phyloP scores from a whole-genome alignment of 2,113 vertebrate species.

The Paratilapia polleni region DNA sequence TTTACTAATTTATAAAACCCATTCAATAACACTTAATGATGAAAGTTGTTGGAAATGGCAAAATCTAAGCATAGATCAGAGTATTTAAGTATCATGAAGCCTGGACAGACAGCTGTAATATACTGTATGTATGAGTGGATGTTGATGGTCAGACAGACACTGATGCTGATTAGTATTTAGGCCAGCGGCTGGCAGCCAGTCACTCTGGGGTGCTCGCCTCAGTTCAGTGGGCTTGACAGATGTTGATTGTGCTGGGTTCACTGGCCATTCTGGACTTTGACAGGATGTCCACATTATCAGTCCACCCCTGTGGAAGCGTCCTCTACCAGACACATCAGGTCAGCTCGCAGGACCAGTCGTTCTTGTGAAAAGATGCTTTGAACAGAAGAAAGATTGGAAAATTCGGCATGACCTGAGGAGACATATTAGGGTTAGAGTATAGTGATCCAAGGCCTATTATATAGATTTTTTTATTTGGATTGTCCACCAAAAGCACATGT shows the following conservation, averaged over 20 bases:
- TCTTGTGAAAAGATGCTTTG: not conserved
- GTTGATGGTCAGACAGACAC: not conserved
- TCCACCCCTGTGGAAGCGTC: not conserved
- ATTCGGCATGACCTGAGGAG: not conserved
- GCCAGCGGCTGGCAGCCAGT: not conserved
- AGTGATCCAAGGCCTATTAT: not conserved
- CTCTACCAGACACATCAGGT: not conserved
- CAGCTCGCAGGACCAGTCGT: not conserved
- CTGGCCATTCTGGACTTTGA: not conserved
- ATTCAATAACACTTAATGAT: not conserved
- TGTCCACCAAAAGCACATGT: not conserved
- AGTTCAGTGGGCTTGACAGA: conserved; percentile 1
- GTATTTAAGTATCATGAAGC: not conserved
- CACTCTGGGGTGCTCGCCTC: not conserved
- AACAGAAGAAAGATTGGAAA: not conserved
- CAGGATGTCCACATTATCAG: not conserved
- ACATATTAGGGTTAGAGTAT: not conserved
- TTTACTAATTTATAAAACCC: not conserved
- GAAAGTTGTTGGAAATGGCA: not conserved
- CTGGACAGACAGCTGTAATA: not conserved
- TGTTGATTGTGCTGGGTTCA: conserved; percentile 2
- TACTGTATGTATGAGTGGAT: not conserved
- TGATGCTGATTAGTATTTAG: conserved; percentile 8
- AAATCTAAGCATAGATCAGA: not conserved
- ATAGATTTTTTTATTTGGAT: not conserved